Percentiles rank a stretch among this genome's conserved stretches.
phyloP scores from a whole-genome alignment of 1,140 invertebrate species.

The Vanessa atalanta region DNA sequence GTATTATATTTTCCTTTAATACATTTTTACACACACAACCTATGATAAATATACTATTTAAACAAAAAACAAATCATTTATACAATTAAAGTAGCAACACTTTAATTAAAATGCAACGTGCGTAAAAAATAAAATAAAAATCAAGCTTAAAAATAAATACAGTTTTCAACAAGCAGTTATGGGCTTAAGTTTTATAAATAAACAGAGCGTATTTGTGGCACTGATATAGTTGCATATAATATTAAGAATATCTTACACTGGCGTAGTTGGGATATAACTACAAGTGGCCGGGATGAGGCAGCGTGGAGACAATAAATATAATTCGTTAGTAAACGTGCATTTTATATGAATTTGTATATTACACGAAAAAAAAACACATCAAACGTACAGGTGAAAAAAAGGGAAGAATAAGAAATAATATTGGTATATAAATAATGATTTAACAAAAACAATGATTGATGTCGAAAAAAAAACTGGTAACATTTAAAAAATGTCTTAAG shows the following conservation, averaged over 20 bases:
- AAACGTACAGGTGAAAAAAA: conserved; percentile 23
- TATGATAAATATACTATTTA: conserved; percentile 8
- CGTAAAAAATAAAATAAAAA: conserved; percentile 17
- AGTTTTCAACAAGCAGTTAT: conserved; percentile 24
- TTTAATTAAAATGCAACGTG: conserved; percentile 22
- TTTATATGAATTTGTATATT: conserved; percentile 27
- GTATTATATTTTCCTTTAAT: background rate
- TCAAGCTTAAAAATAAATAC: conserved; percentile 20
- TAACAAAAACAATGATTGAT: conserved; percentile 14
- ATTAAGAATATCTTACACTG: conserved; percentile 82
- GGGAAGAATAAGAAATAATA: conserved; percentile 2
- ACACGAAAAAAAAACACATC: background rate
- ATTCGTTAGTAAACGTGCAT: conserved; percentile 58
- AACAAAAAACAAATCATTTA: background rate
- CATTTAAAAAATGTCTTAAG: conserved; percentile 55
- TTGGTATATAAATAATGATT: background rate
- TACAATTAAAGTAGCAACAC: conserved; percentile 13
- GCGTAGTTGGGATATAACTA: conserved; percentile 82
- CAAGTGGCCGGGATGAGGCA: conserved; percentile 61
- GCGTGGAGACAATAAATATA: conserved; percentile 61
- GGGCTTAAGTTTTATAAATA: background rate
- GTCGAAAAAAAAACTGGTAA: conserved; percentile 16
- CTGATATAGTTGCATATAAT: conserved; percentile 17
- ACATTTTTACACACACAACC: conserved; percentile 21
- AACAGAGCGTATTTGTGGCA: background rate